phyloP scores from a whole-genome alignment of 2,888 invertebrate genomes.

The Mechanitis messenoides region DNA sequence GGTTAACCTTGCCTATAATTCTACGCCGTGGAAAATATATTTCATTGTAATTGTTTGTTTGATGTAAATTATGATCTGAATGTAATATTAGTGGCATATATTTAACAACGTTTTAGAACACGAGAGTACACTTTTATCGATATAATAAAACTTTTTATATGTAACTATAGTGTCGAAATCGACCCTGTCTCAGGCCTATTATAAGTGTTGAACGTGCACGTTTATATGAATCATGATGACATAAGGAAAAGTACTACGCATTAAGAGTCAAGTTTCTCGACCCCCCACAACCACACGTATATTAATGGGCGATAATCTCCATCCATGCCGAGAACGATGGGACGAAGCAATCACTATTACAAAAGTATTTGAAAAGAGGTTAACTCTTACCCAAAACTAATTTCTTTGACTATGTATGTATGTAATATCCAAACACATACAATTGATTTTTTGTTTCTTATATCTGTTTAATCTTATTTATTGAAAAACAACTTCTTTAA shows the following conservation, averaged over 20 bases:
- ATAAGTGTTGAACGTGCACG: conserved; percentile 14
- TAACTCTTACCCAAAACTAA: conserved; percentile 29
- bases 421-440: too few relatives aligned
- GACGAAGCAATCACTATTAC: conserved; percentile 43
- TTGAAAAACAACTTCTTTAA: too few relatives aligned
- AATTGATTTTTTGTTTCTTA: too few relatives aligned
- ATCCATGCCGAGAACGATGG: conserved; percentile 41
- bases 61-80: neutral
- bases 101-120: neutral
- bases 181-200: conserved; percentile 7
- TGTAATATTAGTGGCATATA: neutral
- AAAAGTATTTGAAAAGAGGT: conserved; percentile 52
- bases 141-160: neutral
- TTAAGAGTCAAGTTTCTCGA: conserved; percentile 48
- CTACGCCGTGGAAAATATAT: conserved; percentile 2
- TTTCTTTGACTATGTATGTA: neutral
- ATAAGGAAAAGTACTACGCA: conserved; percentile 34
- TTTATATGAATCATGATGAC: conserved; percentile 28
- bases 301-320: conserved; percentile 64
- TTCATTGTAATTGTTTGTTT: neutral
- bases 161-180: conserved; percentile 15
- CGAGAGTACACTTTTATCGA: neutral
- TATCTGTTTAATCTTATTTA: too few relatives aligned
- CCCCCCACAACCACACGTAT: conserved; percentile 62
- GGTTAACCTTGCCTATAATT: conserved; percentile 2